Evolutionary conservation across 2,888 invertebrate species (phyloP), one percentile per base, ranked within the genome.

Genomic region (Microplitis deprimator): DNA sequence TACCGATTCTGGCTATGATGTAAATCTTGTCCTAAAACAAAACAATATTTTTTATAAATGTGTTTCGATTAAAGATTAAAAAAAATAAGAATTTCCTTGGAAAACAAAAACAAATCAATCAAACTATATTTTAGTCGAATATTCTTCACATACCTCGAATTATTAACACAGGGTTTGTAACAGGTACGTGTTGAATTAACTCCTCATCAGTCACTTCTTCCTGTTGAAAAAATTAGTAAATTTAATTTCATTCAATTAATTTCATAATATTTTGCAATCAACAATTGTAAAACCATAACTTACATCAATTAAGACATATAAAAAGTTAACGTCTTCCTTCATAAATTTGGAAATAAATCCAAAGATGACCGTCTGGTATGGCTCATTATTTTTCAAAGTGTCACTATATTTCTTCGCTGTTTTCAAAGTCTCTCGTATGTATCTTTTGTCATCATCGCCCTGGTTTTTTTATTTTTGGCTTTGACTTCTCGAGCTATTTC

Each of bases 331-430:
- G 13, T 67, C 39, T 29, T 67, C 67, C 13, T 67, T 29, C 67
- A 67, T 67, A 13, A 38, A 67, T 67, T 67, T 67, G 29, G 16
- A 38, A 13, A 67, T 67, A 38, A 67, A 67, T 13, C 13, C 67
- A 67, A 67, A 38, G 8, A 38, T 10, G n/a, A 67, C 13, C 1
- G 4, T 10, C 10, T 29, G 39, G n/a, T 67, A 67, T 10, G 67
- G 67, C 6, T 67, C 39, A 38, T 67, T 39, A 67, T 67, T 67
- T 67, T 67, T 67, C 5, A 4, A 13, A 10, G 13, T 67, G 13
- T 67, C 67, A 39, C 39, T 7, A 38, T 10, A 38, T 39, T 16
- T 13, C 6, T 67, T 29, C 4, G 67, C 67, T 5, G 3, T 38
- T 39, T 67, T 67, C 39, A 67, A 5, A 6, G 38, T 38, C 13